A percentile compares a stretch with the other conserved stretches of the same genome.
These are phyloP conservation scores for Calameuta pallipes DNA, from an alignment of 2,888 invertebrate genomes.

Conservation along the genomic window DNA sequence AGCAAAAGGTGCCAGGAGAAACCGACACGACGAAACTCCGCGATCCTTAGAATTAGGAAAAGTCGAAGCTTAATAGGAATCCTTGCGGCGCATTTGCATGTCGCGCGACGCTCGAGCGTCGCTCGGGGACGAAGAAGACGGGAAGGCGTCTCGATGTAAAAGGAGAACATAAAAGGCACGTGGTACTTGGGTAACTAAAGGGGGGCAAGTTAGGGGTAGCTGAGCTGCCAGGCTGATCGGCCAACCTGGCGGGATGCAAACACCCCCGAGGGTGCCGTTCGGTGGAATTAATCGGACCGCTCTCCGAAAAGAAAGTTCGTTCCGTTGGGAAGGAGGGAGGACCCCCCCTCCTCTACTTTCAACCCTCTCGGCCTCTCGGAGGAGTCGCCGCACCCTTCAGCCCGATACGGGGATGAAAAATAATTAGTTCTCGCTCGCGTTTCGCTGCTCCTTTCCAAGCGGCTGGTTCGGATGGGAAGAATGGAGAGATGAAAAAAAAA, in stretches of 20 bases:
- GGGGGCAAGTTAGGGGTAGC: background rate
- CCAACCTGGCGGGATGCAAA: constrained; percentile 24
- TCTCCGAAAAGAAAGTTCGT: constrained; percentile 43
- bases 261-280: constrained; percentile 50
- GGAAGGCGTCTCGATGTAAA: background rate
- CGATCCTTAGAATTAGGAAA: background rate
- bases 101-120: background rate
- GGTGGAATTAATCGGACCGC: constrained; percentile 47
- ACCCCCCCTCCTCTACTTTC: background rate
- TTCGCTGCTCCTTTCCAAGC: background rate
- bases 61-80: constrained; percentile 21
- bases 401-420: constrained; percentile 23
- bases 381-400: background rate
- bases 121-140: background rate
- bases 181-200: background rate
- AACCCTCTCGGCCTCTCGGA: background rate
- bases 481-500: background rate
- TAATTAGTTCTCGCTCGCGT: constrained; percentile 37
- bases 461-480: background rate
- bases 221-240: background rate
- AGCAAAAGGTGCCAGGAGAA: background rate
- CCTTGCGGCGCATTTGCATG: constrained; percentile 14
- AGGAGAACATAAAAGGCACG: background rate
- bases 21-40: background rate
- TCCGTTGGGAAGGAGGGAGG: constrained; percentile 30